phyloP scores from a whole-genome alignment of 2,113 vertebrate species.

The Bos javanicus region DNA sequence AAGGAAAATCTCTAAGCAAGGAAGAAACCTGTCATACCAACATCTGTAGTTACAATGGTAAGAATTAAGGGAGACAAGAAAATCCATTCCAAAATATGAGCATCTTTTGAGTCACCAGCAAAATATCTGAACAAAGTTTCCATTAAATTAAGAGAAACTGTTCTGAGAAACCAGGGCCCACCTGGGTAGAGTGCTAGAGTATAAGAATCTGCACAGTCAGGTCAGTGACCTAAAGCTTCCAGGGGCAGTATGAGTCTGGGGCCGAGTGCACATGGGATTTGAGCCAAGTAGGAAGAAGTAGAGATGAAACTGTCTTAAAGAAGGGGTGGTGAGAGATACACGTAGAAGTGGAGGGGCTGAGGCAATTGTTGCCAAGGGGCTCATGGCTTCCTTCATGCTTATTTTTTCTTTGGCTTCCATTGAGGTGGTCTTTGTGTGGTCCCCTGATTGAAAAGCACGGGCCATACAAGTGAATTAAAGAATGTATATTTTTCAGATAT shows the following conservation, averaged over 20 bases:
- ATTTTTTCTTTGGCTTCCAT: neutral
- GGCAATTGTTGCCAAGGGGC: neutral
- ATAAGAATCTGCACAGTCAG: neutral
- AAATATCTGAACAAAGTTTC: neutral
- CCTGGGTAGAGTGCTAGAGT: neutral
- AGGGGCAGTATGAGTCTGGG: neutral
- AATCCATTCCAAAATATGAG: neutral
- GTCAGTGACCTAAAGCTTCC: neutral
- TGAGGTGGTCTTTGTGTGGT: neutral
- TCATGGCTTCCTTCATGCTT: neutral
- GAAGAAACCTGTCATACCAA: neutral
- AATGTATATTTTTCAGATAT: neutral
- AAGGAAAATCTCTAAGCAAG: neutral
- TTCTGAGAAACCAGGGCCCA: neutral
- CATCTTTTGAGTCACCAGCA: neutral
- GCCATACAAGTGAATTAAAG: neutral
- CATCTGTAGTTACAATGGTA: neutral
- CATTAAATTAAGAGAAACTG: neutral
- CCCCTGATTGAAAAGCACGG: neutral
- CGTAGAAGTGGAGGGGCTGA: neutral
- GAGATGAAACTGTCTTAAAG: neutral
- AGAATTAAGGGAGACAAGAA: neutral
- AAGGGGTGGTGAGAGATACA: accelerated
- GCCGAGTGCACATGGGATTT: neutral
- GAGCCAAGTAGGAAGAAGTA: neutral